Base-by-base conservation (phyloP, 2,888 invertebrate genomes). In the Rhagophthalmus giganteus region DNA sequence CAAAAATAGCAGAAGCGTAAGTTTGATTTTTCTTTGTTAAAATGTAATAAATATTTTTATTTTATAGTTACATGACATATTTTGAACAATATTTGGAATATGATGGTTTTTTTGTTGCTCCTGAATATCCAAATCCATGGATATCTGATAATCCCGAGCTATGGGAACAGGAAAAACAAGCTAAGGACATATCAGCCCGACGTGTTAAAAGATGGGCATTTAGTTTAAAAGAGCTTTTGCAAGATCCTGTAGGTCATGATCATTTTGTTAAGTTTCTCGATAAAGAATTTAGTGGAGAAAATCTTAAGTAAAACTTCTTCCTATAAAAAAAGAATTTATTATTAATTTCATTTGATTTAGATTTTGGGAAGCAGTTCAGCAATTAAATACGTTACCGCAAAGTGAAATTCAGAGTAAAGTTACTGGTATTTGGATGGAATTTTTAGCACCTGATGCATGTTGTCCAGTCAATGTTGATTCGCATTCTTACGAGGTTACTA, bases 261-360 rank as follows among this genome's bases (percentile, higher is more conserved):
- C 97, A 98, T 76, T 97, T 99, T 76, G 88, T 90, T 56, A 87
- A 86, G 70, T 99, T 99, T 77, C 82, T 99, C 34, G 92, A 93
- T 70, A 99, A 98, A 75, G 98, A 99, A 78, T 99, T 98, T 76
- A 96, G 96, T 67, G 94, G 94, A 33, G 99, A 99, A 81, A 99
- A 99, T 79, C 83, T 99, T 65, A 94, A 94, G 94, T 96, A 73
- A 80, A 83, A 73, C 15, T 33, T 42, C 24, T 30, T 26, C 12
- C 2, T 34, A 13, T 5, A 20, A 5, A 5, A 20, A 20, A 5
- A 20, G 3, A 20, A 20, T 20, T 5, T 20, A 5, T 20, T 20
- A 20, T 20, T 20, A 20, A 20, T 7, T 35, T 8, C 13, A 38
- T 12, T 51, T 9, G 25, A 14, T 42, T 27, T 70, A 94, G 95